phyloP scores from a whole-genome alignment of 2,113 vertebrate species.

The Peucedramus taeniatus region DNA sequence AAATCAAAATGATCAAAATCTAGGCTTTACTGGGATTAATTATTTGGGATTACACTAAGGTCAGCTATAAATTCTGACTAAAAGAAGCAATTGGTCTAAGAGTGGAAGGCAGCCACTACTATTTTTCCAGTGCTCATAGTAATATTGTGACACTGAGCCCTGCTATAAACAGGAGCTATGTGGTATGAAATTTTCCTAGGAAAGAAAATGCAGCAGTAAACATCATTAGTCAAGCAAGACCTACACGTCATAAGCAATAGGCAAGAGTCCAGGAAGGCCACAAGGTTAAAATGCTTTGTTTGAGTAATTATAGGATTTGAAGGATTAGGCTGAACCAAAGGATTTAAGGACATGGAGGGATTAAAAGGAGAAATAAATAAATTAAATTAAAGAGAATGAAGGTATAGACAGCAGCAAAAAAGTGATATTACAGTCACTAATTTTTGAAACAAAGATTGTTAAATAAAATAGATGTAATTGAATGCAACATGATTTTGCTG shows the following conservation, averaged over 20 bases:
- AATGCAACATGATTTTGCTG: not conserved
- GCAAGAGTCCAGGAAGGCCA: conserved; percentile 47
- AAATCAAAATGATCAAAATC: not conserved
- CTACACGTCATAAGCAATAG: conserved; percentile 18
- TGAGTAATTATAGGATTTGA: conserved; percentile 62
- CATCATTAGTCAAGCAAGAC: conserved; percentile 43
- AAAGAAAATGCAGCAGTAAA: conserved; percentile 27
- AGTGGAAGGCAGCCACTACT: not conserved
- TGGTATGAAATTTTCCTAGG: conserved; percentile 4
- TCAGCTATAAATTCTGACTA: not conserved
- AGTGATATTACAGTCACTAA: not conserved
- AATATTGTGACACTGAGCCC: not conserved
- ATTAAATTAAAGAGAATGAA: not conserved
- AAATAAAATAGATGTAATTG: not conserved
- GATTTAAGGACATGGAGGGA: conserved; percentile 47
- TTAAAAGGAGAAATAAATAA: conserved; percentile 51
- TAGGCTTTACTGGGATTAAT: not conserved
- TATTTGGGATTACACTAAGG: not conserved
- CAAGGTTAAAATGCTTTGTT: conserved; percentile 63
- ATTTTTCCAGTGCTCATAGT: not conserved
- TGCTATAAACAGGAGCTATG: not conserved
- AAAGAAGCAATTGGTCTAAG: not conserved
- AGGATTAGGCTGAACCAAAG: conserved; percentile 41
- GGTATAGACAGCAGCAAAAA: not conserved
- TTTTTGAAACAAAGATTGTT: not conserved